Conservation (phyloP, 1,140 invertebrate species). For the Heliconius congener region DNA sequence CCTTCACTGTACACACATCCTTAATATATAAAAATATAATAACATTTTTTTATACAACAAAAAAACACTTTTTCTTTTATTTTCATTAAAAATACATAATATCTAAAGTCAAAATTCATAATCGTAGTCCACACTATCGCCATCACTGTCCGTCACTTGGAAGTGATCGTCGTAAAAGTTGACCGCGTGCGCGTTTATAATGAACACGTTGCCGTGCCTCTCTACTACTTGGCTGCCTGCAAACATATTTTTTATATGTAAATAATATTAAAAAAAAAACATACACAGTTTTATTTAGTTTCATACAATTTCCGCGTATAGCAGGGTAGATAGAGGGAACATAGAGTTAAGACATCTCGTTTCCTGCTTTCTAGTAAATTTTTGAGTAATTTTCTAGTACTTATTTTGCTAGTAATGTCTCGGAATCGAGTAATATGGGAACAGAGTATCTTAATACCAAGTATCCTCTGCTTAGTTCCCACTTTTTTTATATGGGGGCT, state of each 20-base stretch:
- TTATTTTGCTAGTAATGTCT: too few relatives aligned
- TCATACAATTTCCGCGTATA: too few relatives aligned
- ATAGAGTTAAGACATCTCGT: too few relatives aligned
- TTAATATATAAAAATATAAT: background rate
- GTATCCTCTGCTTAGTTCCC: too few relatives aligned
- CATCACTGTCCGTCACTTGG: constrained; percentile 63
- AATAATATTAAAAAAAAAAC: background rate
- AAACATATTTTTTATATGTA: constrained; percentile 24
- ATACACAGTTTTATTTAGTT: too few relatives aligned
- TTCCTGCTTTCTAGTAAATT: too few relatives aligned
- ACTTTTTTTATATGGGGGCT: too few relatives aligned
- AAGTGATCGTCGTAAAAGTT: constrained; percentile 71
- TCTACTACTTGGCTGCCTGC: constrained; percentile 62
- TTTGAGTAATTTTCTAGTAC: too few relatives aligned
- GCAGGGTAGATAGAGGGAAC: too few relatives aligned
- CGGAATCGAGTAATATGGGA: too few relatives aligned
- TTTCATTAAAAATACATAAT: background rate
- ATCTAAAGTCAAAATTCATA: constrained; percentile 58
- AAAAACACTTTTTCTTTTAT: background rate
- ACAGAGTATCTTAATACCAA: too few relatives aligned
- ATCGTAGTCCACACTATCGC: constrained; percentile 70
- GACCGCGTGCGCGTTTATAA: constrained; percentile 64
- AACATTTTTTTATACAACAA: background rate
- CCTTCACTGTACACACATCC: too few relatives aligned
- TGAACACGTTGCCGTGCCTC: constrained; percentile 60